Evolutionary conservation across 2,797 vertebrate genomes (phyloP), one percentile per base, ranked within the genome.

Genomic region (Anabacerthia variegaticeps): DNA sequence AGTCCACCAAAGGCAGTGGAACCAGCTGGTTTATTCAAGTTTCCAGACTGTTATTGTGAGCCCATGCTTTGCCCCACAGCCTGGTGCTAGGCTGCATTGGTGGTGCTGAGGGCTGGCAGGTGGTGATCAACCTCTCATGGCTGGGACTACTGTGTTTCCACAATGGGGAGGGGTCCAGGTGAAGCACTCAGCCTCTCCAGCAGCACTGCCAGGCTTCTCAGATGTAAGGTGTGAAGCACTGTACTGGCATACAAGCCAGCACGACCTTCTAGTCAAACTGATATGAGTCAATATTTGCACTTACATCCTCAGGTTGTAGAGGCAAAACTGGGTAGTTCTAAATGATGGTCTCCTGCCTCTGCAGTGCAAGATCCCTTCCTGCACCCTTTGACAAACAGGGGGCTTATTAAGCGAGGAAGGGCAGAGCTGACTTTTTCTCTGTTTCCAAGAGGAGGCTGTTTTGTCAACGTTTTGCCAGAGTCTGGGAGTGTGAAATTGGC

Each of bases 401-500:
- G 59, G 48, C 22, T 95, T 96, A 68, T 54, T 65, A 74, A 58
- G 44, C 87, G 18, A 52, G 30, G 46, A 49, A 43, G 82, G 39
- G 49, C 81, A 82, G 83, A 58, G 24, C 34, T 93, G 87, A 36
- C 65, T 92, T 72, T 34, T 62, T 65, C 68, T 76, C 63, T 6
- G 1, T 67, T 95, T 95, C 75, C 22, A 27, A 71, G 61, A 83
- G 76, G 28, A 79, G 75, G 7, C 36, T 92, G 78, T 92, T 97
- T 92, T 87, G 77, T 84, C 89, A 90, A 95, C 10, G 43, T 91
- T 96, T 94, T 84, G 51, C 91, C 92, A 74, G 83, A 92, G 85
- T 75, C 94, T 85, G 36, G 24, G 78, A 95, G 89, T 95, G 91
- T 92, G 92, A 92, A 96, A 96, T 76, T 90, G 82, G 92, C 88